Evolutionary conservation across 2,113 vertebrate species (phyloP), one percentile per base, ranked within the genome.

Genomic region (Mus spicilegus): DNA sequence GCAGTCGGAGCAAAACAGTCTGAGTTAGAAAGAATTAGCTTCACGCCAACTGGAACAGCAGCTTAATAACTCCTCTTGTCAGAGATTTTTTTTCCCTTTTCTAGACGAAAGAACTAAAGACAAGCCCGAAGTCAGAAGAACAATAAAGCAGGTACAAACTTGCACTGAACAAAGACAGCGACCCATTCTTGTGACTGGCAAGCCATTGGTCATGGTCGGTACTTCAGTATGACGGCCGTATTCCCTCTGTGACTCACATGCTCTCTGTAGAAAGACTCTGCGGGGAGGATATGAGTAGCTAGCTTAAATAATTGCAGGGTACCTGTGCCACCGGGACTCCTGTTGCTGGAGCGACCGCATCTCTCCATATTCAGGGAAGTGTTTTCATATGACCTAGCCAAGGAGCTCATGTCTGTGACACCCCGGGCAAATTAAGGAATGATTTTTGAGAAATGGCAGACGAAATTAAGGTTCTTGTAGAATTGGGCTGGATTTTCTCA

Each of bases 31-130:
- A 26, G 80, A 58, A 72, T 61, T 73, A 70, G 63, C 46, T 51
- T 87, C 13, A 0, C 36, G 82, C 90, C 92, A 86, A 78, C 14
- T 39, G 61, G 90, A 76, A 14, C 39, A 78, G 54, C 85, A 58
- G 67, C 89, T 90, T 88, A 92, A 90, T 90, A 39, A 95, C 77
- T 56, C 85, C 69, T 89, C 67, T 58, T 36, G 91, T 87, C 63
- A 91, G 73, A 92, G 58, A 36, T 14, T 16, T 16, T 69, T n/a
- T 75, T 75, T 42, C 39, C 7, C 11, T 49, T 69, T 75, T 67
- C 70, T 87, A 96, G 56, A n/a, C 26, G 85, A 97, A 70, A 70
- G 92, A 90, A 93, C n/a, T 54, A 92, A 91, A 89, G 96, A 86
- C 16, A 39, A 73, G 81, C n/a, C 51, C 1, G 0, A 93, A 93